phyloP scores from a whole-genome alignment of 2,888 invertebrate species.

The Cheilosia impressa region DNA sequence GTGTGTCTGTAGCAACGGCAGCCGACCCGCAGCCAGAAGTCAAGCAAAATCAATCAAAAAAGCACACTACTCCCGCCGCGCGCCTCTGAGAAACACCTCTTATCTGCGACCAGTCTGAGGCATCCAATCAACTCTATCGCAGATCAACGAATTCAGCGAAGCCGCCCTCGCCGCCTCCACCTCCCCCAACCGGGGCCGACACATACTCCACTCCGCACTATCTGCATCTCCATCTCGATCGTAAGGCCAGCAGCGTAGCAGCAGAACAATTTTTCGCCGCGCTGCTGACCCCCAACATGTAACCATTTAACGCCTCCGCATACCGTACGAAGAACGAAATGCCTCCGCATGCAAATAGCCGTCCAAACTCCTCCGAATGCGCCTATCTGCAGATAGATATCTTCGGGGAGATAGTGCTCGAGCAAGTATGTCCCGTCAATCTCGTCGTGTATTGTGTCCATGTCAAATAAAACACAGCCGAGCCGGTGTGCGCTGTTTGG shows the following conservation, averaged over 20 bases:
- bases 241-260: constrained; percentile 33
- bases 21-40: constrained; percentile 69
- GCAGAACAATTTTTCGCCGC: constrained; percentile 55
- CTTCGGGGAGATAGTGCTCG: constrained; percentile 66
- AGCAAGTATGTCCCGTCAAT: constrained; percentile 75
- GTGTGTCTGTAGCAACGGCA: constrained; percentile 19
- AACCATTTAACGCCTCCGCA: constrained; percentile 75
- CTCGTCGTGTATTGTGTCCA: constrained; percentile 73
- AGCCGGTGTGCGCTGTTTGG: constrained; percentile 52
- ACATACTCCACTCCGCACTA: background rate
- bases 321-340: constrained; percentile 55
- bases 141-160: constrained; percentile 59
- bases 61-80: constrained; percentile 38
- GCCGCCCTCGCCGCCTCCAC: constrained; percentile 2
- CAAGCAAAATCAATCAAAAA: constrained; percentile 73
- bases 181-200: background rate
- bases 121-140: constrained; percentile 71
- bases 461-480: constrained; percentile 70
- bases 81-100: constrained; percentile 45
- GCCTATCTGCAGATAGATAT: constrained; percentile 72
- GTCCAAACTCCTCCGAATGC: constrained; percentile 51
- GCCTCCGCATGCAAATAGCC: constrained; percentile 72
- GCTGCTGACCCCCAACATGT: constrained; percentile 73
- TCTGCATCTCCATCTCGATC: background rate
- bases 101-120: constrained; percentile 65